Evolutionary conservation across 2,113 vertebrate species (phyloP).

Genomic region (Cyphomyrus discorhynchus): DNA sequence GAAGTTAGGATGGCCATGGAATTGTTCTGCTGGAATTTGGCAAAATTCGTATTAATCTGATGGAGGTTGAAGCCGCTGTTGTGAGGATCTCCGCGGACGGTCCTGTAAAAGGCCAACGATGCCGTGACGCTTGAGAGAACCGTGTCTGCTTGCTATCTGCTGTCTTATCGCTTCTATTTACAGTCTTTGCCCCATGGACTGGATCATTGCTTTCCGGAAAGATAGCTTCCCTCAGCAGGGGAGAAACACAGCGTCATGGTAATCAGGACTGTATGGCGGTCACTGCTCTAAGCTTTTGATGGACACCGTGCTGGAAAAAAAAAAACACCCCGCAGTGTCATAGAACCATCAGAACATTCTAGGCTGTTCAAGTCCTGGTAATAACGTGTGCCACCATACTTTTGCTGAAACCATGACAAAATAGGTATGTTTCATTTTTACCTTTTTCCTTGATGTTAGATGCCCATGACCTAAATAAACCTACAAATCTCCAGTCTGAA

Average conservation of each 20-base stretch:
- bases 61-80: neutral
- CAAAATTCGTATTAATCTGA: neutral
- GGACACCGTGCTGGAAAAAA: neutral
- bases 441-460: neutral
- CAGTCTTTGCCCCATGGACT: slow-evolving; percentile 1
- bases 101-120: neutral
- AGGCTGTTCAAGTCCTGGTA: neutral
- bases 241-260: neutral
- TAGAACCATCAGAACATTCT: neutral
- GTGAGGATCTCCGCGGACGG: neutral
- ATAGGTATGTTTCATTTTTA: neutral
- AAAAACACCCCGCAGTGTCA: neutral
- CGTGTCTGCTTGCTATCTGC: neutral
- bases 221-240: slow-evolving; percentile 10
- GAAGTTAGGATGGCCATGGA: neutral
- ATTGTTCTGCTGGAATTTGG: neutral
- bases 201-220: slow-evolving; percentile 5
- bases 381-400: neutral
- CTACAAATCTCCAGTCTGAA: neutral
- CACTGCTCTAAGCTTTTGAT: neutral
- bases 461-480: neutral
- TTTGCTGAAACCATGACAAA: neutral
- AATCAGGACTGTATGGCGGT: neutral
- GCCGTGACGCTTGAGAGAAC: neutral
- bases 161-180: neutral